Conservation (phyloP, 2,888 invertebrate genomes). For the Drosophila emarginata region DNA sequence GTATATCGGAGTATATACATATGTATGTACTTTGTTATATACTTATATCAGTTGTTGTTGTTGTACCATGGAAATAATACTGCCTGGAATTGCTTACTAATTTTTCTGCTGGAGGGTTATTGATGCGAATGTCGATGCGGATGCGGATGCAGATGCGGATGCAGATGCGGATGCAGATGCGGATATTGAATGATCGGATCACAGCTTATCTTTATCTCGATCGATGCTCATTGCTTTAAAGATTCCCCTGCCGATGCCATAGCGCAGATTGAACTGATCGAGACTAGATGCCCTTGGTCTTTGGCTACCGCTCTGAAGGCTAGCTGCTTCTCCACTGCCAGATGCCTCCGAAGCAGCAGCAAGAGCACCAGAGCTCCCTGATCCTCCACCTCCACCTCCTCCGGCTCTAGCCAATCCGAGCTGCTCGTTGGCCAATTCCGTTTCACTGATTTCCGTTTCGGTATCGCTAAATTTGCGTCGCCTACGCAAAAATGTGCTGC, state of each 20-base stretch:
- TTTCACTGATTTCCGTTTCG: constrained; percentile 81
- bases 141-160: constrained; percentile 1
- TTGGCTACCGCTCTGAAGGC: constrained; percentile 50
- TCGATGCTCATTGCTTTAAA: constrained; percentile 83
- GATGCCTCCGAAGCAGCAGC: neutral
- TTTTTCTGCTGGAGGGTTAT: constrained; percentile 23
- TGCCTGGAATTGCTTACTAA: constrained; percentile 50
- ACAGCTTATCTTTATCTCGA: constrained; percentile 82
- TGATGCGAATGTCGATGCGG: constrained; percentile 1
- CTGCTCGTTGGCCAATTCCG: constrained; percentile 69
- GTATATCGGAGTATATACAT: neutral
- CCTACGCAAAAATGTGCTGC: constrained; percentile 70
- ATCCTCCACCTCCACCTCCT: neutral
- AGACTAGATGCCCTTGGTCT: constrained; percentile 81
- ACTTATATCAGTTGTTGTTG: constrained; percentile 36
- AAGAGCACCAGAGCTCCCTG: neutral
- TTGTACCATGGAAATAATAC: constrained; percentile 55
- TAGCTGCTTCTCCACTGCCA: constrained; percentile 5
- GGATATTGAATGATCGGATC: constrained; percentile 49
- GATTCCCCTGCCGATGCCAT: constrained; percentile 78
- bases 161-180: too few species aligned
- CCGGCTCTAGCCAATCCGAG: too few species aligned
- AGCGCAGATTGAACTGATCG: constrained; percentile 81
- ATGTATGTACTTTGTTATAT: constrained; percentile 33
- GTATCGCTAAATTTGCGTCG: constrained; percentile 81